phyloP scores from a whole-genome alignment of 2,888 invertebrate species.

The Limenitis camilla region DNA sequence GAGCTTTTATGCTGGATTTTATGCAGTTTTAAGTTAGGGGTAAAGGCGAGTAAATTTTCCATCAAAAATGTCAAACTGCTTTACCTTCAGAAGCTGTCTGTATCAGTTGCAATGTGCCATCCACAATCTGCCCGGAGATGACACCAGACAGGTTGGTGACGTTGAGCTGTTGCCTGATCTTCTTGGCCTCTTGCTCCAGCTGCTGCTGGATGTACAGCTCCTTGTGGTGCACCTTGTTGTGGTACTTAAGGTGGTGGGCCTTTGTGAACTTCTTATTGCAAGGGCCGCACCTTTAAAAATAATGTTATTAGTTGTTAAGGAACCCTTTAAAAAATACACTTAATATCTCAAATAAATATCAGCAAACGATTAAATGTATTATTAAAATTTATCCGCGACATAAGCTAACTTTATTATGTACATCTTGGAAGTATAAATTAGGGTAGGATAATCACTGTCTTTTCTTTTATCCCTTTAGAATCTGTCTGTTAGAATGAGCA shows the following conservation, averaged over 20 bases:
- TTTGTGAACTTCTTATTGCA: conserved; percentile 73
- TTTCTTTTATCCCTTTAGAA: no score
- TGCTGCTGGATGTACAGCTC: conserved; percentile 65
- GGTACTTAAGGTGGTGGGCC: conserved; percentile 69
- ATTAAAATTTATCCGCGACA: no score
- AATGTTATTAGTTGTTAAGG: neutral
- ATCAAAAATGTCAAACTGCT: no score
- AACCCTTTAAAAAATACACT: neutral
- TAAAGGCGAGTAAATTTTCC: no score
- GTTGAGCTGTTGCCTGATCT: conserved; percentile 59
- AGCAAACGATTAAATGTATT: no score
- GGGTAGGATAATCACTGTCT: no score
- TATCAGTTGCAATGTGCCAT: conserved; percentile 54
- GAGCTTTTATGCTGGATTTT: no score
- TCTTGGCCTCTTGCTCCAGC: conserved; percentile 62
- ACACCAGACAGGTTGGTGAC: conserved; percentile 54
- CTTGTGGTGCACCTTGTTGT: conserved; percentile 72
- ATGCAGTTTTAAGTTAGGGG: no score
- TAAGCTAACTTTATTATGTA: no score
- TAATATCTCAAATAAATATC: no score
- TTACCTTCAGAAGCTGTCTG: conserved; percentile 47
- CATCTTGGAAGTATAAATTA: no score
- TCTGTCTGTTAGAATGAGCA: no score
- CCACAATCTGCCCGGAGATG: conserved; percentile 59
- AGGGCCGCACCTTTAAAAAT: conserved; percentile 45